Evolutionary conservation across 2,797 vertebrate species (phyloP).

Genomic region (Poecile montanus): DNA sequence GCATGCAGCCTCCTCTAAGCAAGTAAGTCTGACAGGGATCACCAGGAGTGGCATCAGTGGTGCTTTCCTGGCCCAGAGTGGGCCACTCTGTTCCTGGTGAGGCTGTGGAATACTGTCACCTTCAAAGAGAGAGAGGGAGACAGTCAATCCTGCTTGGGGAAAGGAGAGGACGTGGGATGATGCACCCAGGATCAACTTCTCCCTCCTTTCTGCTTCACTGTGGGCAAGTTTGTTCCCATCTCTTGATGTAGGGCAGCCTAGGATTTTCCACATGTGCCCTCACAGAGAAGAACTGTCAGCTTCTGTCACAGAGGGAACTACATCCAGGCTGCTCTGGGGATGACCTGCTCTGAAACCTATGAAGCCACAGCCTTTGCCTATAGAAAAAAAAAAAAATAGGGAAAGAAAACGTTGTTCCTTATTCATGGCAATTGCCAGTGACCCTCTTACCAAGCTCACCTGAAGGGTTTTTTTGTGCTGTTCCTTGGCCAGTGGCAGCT

Average conservation of each 20-base stretch:
- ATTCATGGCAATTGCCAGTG: background rate
- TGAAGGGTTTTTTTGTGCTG: background rate
- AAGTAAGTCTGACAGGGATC: slow-evolving; percentile 49
- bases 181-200: background rate
- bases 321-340: background rate
- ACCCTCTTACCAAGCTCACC: background rate
- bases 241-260: background rate
- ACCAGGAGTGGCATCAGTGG: background rate
- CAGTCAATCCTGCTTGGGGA: background rate
- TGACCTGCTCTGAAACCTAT: background rate
- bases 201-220: background rate
- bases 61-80: background rate
- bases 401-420: background rate
- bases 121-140: background rate
- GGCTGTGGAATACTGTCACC: background rate
- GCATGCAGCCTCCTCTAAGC: slow-evolving; percentile 82
- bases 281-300: background rate
- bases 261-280: background rate
- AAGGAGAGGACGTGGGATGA: background rate
- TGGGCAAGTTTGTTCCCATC: background rate
- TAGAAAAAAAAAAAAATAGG: background rate
- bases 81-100: background rate
- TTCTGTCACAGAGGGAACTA: background rate
- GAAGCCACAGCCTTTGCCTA: background rate
- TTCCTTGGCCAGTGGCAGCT: background rate